These are phyloP conservation scores for Sebastes paucispinis DNA, from an alignment of 2,797 vertebrate genomes.

Conservation along the genomic window DNA sequence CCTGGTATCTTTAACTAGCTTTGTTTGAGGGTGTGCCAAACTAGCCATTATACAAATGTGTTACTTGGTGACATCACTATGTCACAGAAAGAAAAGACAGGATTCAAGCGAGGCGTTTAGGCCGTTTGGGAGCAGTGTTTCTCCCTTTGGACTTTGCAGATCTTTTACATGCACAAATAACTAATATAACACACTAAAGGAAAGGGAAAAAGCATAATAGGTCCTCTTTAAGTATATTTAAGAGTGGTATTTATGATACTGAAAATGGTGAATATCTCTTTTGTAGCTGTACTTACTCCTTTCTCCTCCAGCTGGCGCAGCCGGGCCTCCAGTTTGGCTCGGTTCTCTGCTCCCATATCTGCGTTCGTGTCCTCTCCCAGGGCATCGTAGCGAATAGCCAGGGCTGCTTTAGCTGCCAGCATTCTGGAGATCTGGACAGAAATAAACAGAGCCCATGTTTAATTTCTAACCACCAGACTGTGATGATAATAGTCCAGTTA, in stretches of 20 bases:
- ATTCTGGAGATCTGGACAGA: slow-evolving; percentile 92
- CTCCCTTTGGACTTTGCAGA: too few species aligned
- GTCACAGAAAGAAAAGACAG: too few species aligned
- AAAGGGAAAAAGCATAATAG: too few species aligned
- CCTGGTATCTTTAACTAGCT: too few species aligned
- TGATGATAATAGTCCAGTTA: not conserved
- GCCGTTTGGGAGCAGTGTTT: too few species aligned
- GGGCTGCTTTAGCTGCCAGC: slow-evolving; percentile 93
- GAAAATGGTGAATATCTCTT: not conserved
- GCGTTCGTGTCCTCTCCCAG: slow-evolving; percentile 93
- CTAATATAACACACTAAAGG: too few species aligned
- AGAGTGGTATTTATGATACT: not conserved
- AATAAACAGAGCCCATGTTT: not conserved
- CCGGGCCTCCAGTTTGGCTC: slow-evolving; percentile 92
- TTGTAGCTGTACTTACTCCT: slow-evolving; percentile 83
- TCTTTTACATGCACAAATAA: too few species aligned
- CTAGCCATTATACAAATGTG: too few species aligned
- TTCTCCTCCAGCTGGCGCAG: slow-evolving; percentile 93
- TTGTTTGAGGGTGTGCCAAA: too few species aligned
- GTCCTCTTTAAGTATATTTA: too few species aligned
- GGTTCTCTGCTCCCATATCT: slow-evolving; percentile 93
- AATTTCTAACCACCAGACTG: not conserved
- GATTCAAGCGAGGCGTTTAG: too few species aligned
- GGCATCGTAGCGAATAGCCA: slow-evolving; percentile 95
- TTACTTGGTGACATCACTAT: too few species aligned